Conservation (phyloP, 2,888 invertebrate species). For the Ecliptopera silaceata region DNA sequence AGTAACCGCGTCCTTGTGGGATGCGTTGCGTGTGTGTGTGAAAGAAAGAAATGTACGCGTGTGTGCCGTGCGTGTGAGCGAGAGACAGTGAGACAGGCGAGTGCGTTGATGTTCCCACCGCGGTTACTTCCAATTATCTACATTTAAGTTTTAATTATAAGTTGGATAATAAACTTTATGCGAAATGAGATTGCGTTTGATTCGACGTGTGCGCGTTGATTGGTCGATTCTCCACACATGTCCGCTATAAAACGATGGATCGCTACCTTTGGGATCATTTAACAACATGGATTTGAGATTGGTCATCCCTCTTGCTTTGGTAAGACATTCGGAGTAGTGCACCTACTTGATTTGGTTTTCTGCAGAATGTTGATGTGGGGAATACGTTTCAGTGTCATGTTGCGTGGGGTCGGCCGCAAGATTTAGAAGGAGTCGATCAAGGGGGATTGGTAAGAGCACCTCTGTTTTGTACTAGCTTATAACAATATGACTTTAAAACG, state of each 20-base stretch:
- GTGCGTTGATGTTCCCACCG: conserved; percentile 2
- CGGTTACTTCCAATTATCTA: conserved; percentile 19
- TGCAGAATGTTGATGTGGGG: neutral
- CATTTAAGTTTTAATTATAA: conserved; percentile 43
- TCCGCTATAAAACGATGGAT: neutral
- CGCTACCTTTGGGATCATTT: neutral
- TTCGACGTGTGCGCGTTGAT: conserved; percentile 18
- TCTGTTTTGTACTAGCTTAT: neutral
- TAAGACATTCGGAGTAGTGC: no score
- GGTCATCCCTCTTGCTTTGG: conserved; percentile 15
- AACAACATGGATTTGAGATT: conserved; percentile 3
- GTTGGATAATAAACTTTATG: conserved; percentile 40
- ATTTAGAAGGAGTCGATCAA: neutral
- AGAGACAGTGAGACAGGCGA: conserved; percentile 3
- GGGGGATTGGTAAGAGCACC: neutral
- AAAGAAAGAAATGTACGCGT: neutral
- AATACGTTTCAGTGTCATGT: neutral
- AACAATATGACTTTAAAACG: neutral
- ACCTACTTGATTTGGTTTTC: no score
- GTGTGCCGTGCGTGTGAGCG: neutral
- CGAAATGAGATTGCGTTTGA: conserved; percentile 26
- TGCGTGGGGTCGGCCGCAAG: neutral
- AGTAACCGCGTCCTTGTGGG: neutral
- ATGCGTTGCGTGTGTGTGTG: neutral
- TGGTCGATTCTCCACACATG: conserved; percentile 11